Base-by-base conservation (phyloP, 1,140 invertebrate species). In the Microplitis demolitor region DNA sequence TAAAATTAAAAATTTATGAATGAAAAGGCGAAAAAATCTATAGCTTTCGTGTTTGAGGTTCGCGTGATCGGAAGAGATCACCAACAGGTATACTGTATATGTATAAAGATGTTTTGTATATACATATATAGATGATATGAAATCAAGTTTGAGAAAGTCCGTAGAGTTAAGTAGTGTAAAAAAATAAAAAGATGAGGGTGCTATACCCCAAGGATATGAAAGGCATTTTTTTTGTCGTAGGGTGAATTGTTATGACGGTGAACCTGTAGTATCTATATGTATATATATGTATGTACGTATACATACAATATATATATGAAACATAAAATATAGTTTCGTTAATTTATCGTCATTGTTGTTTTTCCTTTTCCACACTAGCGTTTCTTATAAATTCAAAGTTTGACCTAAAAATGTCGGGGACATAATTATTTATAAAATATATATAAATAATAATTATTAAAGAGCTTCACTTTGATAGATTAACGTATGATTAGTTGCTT, bases 241-340 rank as follows among this genome's bases (percentile, higher is more conserved):
- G 78, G 76, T 78, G 79, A 74, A 76, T 83, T 84, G 84, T 84
- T 84, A 82, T 84, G 85, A 83, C 82, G 82, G 83, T 78, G 74
- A 75, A 71, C 70, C 74, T 71, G 73, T 77, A 77, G 77, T 82
- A 78, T 69, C 75, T 77, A 78, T 58, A 61, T 71, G 74, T 62
- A 76, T 74, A 84, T 83, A 78, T 78, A 83, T 85, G 79, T 61
- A 61, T 31, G 6, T 33, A 60, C 4, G 4, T 56, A 56, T 61
- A 31, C 31, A 11, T 45, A 45, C 6, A 45, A 45, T 45, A 45
- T 3, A 45, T 45, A 45, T 45, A 9, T 9, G 1, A 8, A 45
- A 6, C 5, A 45, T 45, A 11, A 45, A 45, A 45, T 45, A 45
- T 45, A 45, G 39, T 45, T 45, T 45, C 39, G 39, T 45, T 45